phyloP scores from a whole-genome alignment of 2,888 invertebrate species.

The Noctua comes region DNA sequence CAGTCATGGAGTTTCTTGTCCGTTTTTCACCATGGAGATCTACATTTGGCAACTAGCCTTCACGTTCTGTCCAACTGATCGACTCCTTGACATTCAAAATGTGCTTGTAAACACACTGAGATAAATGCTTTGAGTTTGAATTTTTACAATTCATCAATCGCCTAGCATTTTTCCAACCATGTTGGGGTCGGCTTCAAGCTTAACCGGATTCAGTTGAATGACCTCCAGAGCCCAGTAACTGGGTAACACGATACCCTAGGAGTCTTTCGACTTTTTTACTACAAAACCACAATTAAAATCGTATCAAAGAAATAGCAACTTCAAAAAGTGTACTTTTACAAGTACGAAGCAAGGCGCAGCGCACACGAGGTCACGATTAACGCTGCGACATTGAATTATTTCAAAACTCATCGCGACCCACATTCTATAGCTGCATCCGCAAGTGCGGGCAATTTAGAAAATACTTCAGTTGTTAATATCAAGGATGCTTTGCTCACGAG shows the following conservation, averaged over 20 bases:
- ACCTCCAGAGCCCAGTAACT: not conserved
- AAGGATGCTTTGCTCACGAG: constrained; percentile 64
- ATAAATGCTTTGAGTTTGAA: too few species aligned
- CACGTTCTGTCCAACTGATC: too few species aligned
- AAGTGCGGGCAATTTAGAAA: constrained; percentile 63
- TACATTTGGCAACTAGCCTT: too few species aligned
- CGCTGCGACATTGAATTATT: constrained; percentile 80
- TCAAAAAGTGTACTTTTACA: constrained; percentile 46
- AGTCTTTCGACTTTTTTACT: not conserved
- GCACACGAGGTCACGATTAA: constrained; percentile 67
- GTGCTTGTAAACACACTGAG: not conserved
- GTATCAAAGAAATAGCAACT: constrained; percentile 11
- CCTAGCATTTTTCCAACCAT: too few species aligned
- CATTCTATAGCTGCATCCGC: constrained; percentile 79
- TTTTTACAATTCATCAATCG: too few species aligned
- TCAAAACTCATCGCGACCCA: constrained; percentile 80
- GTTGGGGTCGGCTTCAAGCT: too few species aligned
- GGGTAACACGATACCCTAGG: not conserved
- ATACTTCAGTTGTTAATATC: constrained; percentile 61
- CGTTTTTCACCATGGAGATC: too few species aligned
- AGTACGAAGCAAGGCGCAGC: constrained; percentile 57
- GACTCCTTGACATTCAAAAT: not conserved
- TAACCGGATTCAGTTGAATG: not conserved
- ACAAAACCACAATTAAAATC: not conserved
- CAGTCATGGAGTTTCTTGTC: not conserved